Evolutionary conservation across 2,888 invertebrate genomes (phyloP).

Genomic region (Branchipolynoe longqiensis): DNA sequence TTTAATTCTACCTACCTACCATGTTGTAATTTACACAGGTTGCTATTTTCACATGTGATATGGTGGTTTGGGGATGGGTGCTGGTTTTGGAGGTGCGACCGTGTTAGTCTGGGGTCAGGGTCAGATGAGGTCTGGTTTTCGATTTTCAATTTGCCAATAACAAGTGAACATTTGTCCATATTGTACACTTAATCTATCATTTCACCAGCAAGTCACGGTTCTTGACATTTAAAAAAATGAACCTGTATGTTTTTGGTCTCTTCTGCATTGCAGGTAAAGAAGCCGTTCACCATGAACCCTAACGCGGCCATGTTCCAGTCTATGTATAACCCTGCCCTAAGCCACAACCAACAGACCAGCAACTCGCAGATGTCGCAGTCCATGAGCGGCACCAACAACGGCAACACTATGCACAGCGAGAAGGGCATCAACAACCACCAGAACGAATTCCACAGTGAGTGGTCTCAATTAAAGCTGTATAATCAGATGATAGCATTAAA

Average conservation of each 20-base stretch:
- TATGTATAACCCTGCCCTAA: constrained; percentile 63
- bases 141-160: background rate
- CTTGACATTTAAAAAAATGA: background rate
- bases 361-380: constrained; percentile 39
- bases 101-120: background rate
- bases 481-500: background rate
- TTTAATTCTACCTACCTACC: no score
- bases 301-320: constrained; percentile 80
- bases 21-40: no score
- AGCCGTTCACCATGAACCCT: constrained; percentile 78
- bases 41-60: no score
- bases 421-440: constrained; percentile 30
- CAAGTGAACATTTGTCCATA: no score
- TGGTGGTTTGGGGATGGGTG: no score
- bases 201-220: background rate
- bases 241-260: background rate
- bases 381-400: constrained; percentile 12
- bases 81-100: no score
- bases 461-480: background rate
- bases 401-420: constrained; percentile 33
- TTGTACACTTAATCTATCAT: background rate
- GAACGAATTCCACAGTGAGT: constrained; percentile 45
- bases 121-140: background rate
- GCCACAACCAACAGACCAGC: constrained; percentile 20
- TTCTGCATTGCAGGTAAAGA: constrained; percentile 72